These are phyloP conservation scores for Tenebrosternarchus preto DNA, from an alignment of 2,113 vertebrate species.

Conservation along the genomic window DNA sequence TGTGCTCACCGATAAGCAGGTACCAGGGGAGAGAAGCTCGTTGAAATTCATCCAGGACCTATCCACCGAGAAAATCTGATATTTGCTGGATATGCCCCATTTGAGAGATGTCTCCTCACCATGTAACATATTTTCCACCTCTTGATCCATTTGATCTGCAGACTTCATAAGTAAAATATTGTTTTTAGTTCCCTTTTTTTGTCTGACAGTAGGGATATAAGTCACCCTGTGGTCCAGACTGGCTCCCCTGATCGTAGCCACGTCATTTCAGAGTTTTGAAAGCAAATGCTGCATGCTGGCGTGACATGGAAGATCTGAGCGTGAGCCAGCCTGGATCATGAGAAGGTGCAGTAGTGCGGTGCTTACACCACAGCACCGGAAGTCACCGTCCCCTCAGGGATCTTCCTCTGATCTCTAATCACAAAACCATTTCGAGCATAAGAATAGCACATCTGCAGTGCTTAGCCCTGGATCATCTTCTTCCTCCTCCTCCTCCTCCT, in stretches of 20 bases:
- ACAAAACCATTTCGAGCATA: constrained; percentile 26
- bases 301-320: not conserved
- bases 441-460: constrained; percentile 25
- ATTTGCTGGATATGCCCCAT: constrained; percentile 19
- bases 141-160: constrained; percentile 14
- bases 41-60: constrained; percentile 39
- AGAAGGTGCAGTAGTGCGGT: not conserved
- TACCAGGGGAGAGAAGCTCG: constrained; percentile 8
- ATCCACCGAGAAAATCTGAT: constrained; percentile 27
- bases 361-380: constrained; percentile 17
- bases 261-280: not conserved
- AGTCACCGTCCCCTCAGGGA: constrained; percentile 4
- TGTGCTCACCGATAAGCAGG: constrained; percentile 32
- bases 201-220: not conserved
- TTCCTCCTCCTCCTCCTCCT: not conserved
- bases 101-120: constrained; percentile 3
- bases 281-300: not conserved
- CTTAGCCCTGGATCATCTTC: constrained; percentile 6
- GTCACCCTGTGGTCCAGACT: not conserved
- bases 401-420: constrained; percentile 33
- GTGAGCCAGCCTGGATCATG: not conserved
- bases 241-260: not conserved
- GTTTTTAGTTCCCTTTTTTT: not conserved
- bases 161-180: not conserved
- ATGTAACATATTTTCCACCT: not conserved